These are phyloP conservation scores for Drosophila subquinaria DNA, from an alignment of 2,888 invertebrate species.

Conservation along the genomic window DNA sequence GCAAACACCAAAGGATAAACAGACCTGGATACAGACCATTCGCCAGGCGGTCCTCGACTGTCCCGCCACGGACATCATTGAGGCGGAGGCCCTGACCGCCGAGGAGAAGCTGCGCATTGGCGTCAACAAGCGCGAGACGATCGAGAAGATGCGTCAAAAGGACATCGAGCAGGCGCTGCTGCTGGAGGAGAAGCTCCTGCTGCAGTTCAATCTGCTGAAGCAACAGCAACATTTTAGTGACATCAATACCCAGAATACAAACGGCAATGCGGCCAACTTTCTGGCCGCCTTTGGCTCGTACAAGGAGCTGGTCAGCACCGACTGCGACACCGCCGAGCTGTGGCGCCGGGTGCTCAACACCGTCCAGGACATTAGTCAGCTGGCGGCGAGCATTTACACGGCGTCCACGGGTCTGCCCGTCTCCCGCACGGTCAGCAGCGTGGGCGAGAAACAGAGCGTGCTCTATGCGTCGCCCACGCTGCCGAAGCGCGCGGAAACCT, in stretches of 20 bases:
- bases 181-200: slow-evolving; percentile 94
- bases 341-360: slow-evolving; percentile 91
- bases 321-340: slow-evolving; percentile 91
- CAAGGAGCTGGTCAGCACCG: slow-evolving; percentile 91
- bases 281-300: slow-evolving; percentile 86
- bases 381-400: slow-evolving; percentile 91
- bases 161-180: slow-evolving; percentile 94
- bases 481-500: slow-evolving; percentile 97
- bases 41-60: slow-evolving; percentile 93
- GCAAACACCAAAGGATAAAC: slow-evolving; percentile 95
- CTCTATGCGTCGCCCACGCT: slow-evolving; percentile 94
- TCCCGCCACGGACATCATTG: slow-evolving; percentile 91
- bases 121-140: slow-evolving; percentile 85
- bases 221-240: slow-evolving; percentile 81
- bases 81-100: slow-evolving; percentile 90
- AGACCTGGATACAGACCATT: slow-evolving; percentile 95
- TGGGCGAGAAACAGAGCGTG: slow-evolving; percentile 95
- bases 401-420: slow-evolving; percentile 90
- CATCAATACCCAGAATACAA: slow-evolving; percentile 29
- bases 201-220: slow-evolving; percentile 91
- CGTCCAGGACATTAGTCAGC: slow-evolving; percentile 89
- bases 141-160: slow-evolving; percentile 93
- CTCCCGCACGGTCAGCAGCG: slow-evolving; percentile 96
- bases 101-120: slow-evolving; percentile 91
- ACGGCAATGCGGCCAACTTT: slow-evolving; percentile 84